Base-by-base conservation (phyloP, 2,797 vertebrate genomes). In the Pygocentrus nattereri region DNA sequence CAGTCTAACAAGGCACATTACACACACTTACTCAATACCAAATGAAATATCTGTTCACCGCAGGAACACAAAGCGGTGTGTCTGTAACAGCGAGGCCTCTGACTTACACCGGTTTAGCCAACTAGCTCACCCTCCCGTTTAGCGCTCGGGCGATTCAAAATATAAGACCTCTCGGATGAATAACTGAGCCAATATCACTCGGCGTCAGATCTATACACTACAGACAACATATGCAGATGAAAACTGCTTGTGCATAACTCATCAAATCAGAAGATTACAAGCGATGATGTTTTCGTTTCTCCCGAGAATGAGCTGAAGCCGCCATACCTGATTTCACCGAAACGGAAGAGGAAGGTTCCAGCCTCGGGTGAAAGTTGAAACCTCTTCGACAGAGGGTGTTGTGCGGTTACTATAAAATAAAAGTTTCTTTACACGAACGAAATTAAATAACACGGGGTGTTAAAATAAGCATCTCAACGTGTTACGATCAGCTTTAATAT, bases 301-400 rank as follows among this genome's bases (percentile, higher is more conserved):
- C 44, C 76, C 34, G 59, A 30, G 50, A 84, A 87, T 82, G 87
- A 75, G 21, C 2, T 18, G 3, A 1, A 6, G 72, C 82, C 84
- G 83, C 93, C 94, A 94, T 95, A 95, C 95, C 94, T 93, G 91
- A 61, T 90, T 16, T 90, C 78, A 85, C 90, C 88, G 88, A 88
- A 92, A 92, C 93, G 95, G 95, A 95, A 95, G 91, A 95, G 95
- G 92, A 95, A 93, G 91, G 50, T 67, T 0, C 0, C 0, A 0
- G 10, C 76, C 0, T 25, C 21, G 77, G 75, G 84, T 85, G 16
- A 74, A 79, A 89, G 77, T 90, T 92, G 87, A 92, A 91, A 82
- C 1, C 15, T 23, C 58, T 25, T 59, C 65, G 0, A 31, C 4
- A 76, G 64, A 70, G 86, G 84, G 87, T 84, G 30, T 25, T 30